A percentile compares a stretch with the other conserved stretches of the same genome.
Conservation (phyloP, 2,888 invertebrate genomes). For the Mythimna loreyi region DNA sequence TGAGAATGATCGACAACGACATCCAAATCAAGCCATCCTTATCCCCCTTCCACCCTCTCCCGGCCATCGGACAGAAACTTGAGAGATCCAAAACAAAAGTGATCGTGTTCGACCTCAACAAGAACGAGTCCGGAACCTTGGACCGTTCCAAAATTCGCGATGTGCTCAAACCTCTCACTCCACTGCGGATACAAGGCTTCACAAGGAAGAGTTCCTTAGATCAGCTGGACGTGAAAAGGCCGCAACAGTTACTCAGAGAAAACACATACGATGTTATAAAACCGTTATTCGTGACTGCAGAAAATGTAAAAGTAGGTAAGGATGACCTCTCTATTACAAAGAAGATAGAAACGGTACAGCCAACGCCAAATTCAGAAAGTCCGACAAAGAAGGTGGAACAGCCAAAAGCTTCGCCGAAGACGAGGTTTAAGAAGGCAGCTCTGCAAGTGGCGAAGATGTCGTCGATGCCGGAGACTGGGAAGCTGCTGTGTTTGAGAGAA, state of each 20-base stretch:
- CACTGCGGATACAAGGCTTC: slow-evolving; percentile 80
- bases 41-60: slow-evolving; percentile 87
- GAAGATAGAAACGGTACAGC: slow-evolving; percentile 30
- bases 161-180: slow-evolving; percentile 85
- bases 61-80: slow-evolving; percentile 85
- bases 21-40: slow-evolving; percentile 79
- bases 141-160: slow-evolving; percentile 77
- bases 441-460: slow-evolving; percentile 82
- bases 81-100: slow-evolving; percentile 82
- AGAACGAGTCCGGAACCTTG: slow-evolving; percentile 63
- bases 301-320: slow-evolving; percentile 69
- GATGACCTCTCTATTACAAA: slow-evolving; percentile 62
- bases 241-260: slow-evolving; percentile 83
- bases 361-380: slow-evolving; percentile 30
- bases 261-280: slow-evolving; percentile 88
- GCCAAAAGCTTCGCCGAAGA: slow-evolving; percentile 80
- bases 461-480: slow-evolving; percentile 84
- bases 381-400: slow-evolving; percentile 19
- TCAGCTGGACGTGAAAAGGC: slow-evolving; percentile 72
- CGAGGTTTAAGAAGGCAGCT: slow-evolving; percentile 86
- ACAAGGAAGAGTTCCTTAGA: slow-evolving; percentile 75
- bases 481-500: slow-evolving; percentile 83
- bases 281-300: slow-evolving; percentile 79
- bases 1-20: slow-evolving; percentile 86
- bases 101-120: slow-evolving; percentile 83